These are phyloP conservation scores for Sesia apiformis DNA, from an alignment of 2,888 invertebrate species.

Conservation along the genomic window DNA sequence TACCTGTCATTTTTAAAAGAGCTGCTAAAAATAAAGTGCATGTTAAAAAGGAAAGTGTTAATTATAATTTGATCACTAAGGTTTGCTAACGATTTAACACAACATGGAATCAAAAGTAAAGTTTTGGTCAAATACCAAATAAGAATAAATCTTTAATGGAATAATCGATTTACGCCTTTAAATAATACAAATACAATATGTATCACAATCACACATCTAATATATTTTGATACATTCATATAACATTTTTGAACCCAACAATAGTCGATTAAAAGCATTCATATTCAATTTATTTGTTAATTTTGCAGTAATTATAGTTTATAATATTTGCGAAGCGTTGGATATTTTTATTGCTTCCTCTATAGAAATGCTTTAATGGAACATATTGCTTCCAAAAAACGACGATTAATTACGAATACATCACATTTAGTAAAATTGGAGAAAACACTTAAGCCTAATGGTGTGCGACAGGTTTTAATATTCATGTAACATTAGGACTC, in stretches of 20 bases:
- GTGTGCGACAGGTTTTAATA: conserved; percentile 18
- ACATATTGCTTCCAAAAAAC: conserved; percentile 45
- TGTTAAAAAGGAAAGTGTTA: too few species aligned
- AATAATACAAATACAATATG: conserved; percentile 15
- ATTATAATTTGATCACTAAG: too few species aligned
- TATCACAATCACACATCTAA: conserved; percentile 16
- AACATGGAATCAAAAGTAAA: too few species aligned
- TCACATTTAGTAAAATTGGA: conserved; percentile 36
- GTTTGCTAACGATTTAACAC: too few species aligned
- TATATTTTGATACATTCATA: conserved; percentile 5
- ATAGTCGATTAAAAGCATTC: not conserved
- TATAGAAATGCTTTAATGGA: conserved; percentile 38
- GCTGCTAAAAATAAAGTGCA: too few species aligned
- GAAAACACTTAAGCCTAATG: conserved; percentile 53
- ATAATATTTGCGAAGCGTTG: conserved; percentile 1
- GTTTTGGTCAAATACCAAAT: too few species aligned
- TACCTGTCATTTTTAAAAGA: too few species aligned
- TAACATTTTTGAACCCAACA: conserved; percentile 11
- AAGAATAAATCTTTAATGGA: conserved; percentile 1
- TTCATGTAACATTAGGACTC: not conserved
- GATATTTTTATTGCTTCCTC: conserved; percentile 44
- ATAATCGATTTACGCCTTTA: not conserved
- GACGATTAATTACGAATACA: conserved; percentile 48
- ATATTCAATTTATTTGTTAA: not conserved
- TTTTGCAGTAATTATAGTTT: not conserved